These are phyloP conservation scores for Esox masquinongy DNA, from an alignment of 2,797 vertebrate species.

Conservation along the genomic window DNA sequence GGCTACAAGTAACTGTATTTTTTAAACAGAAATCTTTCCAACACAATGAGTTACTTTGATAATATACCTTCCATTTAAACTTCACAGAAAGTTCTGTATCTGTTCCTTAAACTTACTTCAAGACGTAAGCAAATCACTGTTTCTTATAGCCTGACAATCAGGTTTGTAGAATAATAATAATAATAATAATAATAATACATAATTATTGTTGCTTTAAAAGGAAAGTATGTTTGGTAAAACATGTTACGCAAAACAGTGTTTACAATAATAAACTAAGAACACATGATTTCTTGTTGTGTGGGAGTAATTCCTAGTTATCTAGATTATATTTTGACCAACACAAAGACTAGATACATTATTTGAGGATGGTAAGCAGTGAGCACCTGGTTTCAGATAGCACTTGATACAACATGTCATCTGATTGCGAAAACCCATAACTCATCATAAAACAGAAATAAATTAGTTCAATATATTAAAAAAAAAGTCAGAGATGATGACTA, in stretches of 20 bases:
- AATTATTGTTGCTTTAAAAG: background rate
- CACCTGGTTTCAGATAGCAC: constrained; percentile 45
- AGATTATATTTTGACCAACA: constrained; percentile 4
- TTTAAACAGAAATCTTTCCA: background rate
- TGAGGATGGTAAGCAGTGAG: constrained; percentile 33
- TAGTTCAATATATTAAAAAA: background rate
- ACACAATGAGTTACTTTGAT: background rate
- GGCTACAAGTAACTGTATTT: background rate
- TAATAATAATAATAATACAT: background rate
- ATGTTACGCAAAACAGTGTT: background rate
- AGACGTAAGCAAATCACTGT: background rate
- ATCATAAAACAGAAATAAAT: background rate
- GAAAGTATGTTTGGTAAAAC: background rate
- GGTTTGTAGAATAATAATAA: no score
- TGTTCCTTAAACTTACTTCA: background rate
- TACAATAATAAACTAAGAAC: background rate
- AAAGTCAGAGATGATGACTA: background rate
- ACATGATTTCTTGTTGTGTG: background rate
- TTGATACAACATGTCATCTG: background rate
- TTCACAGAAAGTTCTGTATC: background rate
- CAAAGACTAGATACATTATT: constrained; percentile 8
- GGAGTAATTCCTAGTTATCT: background rate
- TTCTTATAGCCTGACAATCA: background rate
- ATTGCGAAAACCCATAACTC: background rate
- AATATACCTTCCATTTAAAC: background rate